A percentile compares a stretch with the other conserved stretches of the same genome.
phyloP scores from a whole-genome alignment of 2,888 invertebrate species.

The Fragum fragum region DNA sequence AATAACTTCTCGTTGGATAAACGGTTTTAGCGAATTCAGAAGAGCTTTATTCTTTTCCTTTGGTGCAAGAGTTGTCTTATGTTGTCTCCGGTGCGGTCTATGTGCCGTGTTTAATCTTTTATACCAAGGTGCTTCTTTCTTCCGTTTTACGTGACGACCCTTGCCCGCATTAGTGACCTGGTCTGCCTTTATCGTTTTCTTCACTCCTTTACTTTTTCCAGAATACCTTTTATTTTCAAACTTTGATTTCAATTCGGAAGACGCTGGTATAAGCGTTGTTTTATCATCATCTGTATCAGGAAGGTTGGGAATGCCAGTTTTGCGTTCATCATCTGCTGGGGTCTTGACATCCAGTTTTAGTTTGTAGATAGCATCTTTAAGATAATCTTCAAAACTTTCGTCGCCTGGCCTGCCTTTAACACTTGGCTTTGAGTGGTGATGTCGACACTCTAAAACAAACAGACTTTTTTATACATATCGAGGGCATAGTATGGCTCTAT shows the following conservation, averaged over 20 bases:
- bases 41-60: not conserved
- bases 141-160: not conserved
- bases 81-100: too few species aligned
- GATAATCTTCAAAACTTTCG: conserved; percentile 7
- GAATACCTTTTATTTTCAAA: not conserved
- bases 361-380: not conserved
- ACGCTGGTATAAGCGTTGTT: not conserved
- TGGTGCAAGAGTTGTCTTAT: not conserved
- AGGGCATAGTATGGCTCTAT: too few species aligned
- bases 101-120: too few species aligned
- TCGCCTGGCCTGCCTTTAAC: not conserved
- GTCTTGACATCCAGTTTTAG: not conserved
- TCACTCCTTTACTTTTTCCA: not conserved
- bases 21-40: not conserved
- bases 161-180: not conserved
- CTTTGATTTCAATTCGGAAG: not conserved
- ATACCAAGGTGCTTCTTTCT: not conserved
- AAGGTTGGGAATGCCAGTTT: not conserved
- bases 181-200: not conserved
- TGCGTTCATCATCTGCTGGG: not conserved
- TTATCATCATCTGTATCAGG: not conserved
- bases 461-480: too few species aligned
- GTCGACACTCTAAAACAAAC: not conserved
- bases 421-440: not conserved
- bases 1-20: not conserved